phyloP scores from a whole-genome alignment of 2,797 vertebrate genomes.

The Knipowitschia caucasica region DNA sequence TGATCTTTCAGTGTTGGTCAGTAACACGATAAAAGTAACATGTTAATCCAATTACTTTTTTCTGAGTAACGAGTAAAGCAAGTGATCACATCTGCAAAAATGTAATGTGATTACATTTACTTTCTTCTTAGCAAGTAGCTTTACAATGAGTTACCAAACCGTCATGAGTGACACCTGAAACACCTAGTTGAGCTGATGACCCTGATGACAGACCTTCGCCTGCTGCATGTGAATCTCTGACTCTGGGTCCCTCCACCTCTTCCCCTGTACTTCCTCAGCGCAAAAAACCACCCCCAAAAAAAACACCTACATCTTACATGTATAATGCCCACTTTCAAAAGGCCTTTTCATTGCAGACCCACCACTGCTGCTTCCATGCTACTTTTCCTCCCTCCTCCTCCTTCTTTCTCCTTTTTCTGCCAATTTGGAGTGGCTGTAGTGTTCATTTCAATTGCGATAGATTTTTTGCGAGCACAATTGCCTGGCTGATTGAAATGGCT shows the following conservation, averaged over 20 bases:
- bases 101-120: no score
- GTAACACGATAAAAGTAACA: no score
- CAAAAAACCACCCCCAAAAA: no score
- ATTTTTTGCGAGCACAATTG: conserved; percentile 33
- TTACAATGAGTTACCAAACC: no score
- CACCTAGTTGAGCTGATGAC: conserved; percentile 18
- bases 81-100: no score
- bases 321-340: conserved; percentile 55
- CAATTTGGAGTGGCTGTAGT: conserved; percentile 31
- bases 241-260: conserved; percentile 29
- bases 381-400: conserved; percentile 18
- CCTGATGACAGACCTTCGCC: conserved; percentile 16
- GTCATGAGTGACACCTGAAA: no score
- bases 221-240: conserved; percentile 40
- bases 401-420: conserved; percentile 11
- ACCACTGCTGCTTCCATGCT: not conserved
- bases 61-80: no score
- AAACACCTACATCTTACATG: conserved; percentile 43
- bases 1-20: no score
- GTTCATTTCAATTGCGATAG: conserved; percentile 44
- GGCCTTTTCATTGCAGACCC: conserved; percentile 37
- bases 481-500: conserved; percentile 42
- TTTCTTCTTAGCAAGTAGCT: no score
- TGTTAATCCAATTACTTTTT: no score
- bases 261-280: conserved; percentile 44